phyloP scores from a whole-genome alignment of 2,113 vertebrate genomes.

The Taurulus bubalis region DNA sequence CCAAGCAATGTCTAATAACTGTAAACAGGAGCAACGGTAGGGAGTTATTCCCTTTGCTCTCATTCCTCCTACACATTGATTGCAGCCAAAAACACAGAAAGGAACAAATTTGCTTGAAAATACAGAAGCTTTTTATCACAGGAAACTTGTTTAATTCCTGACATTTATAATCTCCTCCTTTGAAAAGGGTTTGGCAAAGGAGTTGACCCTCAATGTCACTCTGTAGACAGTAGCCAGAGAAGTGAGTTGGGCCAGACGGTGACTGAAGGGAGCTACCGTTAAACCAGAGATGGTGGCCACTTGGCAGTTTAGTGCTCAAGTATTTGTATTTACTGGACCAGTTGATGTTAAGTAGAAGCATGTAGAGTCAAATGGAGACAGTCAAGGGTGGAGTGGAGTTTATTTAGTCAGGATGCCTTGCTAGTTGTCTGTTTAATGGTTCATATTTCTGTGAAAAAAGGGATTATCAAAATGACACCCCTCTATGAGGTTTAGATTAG shows the following conservation, averaged over 20 bases:
- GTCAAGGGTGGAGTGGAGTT: background rate
- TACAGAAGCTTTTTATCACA: slow-evolving; percentile 31
- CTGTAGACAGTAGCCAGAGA: slow-evolving; percentile 29
- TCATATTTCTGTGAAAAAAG: slow-evolving; percentile 11
- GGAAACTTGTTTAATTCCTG: slow-evolving; percentile 35
- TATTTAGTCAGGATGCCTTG: background rate
- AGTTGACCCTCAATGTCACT: slow-evolving; percentile 24
- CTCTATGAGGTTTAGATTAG: background rate
- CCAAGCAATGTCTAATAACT: slow-evolving; percentile 30
- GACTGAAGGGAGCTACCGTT: slow-evolving; percentile 6
- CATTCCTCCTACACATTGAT: slow-evolving; percentile 41
- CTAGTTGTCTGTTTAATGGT: background rate
- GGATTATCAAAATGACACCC: background rate
- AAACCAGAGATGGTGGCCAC: slow-evolving; percentile 13
- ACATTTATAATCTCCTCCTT: slow-evolving; percentile 33
- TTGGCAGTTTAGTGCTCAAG: slow-evolving; percentile 18
- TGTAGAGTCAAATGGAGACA: slow-evolving; percentile 14
- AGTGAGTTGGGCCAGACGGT: slow-evolving; percentile 21
- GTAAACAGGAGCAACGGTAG: slow-evolving; percentile 54
- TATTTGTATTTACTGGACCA: slow-evolving; percentile 13
- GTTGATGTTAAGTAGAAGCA: background rate
- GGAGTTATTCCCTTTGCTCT: slow-evolving; percentile 33
- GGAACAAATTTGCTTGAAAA: slow-evolving; percentile 30
- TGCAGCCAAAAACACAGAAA: slow-evolving; percentile 39
- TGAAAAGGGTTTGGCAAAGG: slow-evolving; percentile 7